Evolutionary conservation across 2,113 vertebrate genomes (phyloP).

Genomic region (Oncorhynchus mykiss): DNA sequence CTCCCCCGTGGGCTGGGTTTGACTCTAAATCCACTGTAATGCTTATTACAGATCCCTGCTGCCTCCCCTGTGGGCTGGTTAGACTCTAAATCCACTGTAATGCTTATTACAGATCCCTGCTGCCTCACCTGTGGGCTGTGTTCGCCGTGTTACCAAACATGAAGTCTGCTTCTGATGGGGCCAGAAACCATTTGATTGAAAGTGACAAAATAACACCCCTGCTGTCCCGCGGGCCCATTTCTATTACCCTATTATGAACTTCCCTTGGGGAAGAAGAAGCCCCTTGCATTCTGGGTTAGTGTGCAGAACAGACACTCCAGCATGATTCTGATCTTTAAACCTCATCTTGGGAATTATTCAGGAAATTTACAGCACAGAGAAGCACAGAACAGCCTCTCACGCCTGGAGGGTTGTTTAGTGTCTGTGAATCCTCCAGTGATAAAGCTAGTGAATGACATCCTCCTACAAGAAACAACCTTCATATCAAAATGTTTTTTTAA

Average conservation of each 20-base stretch:
- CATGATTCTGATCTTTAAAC: conserved; percentile 45
- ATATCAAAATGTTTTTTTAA: conserved; percentile 38
- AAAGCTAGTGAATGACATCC: conserved; percentile 26
- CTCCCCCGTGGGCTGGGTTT: too few relatives aligned
- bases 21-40: too few relatives aligned
- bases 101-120: conserved; percentile 45
- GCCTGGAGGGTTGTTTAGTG: conserved; percentile 22
- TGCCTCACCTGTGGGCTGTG: conserved; percentile 40
- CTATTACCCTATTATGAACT: conserved; percentile 60
- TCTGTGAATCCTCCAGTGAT: conserved; percentile 6
- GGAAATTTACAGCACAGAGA: conserved; percentile 13
- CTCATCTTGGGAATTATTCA: conserved; percentile 36
- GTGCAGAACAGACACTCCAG: conserved; percentile 21
- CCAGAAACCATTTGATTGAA: conserved; percentile 68
- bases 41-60: too few relatives aligned
- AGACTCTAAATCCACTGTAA: conserved; percentile 39
- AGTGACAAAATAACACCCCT: conserved; percentile 69
- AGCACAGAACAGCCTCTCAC: neutral
- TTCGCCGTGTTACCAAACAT: conserved; percentile 51
- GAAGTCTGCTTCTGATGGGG: conserved; percentile 30
- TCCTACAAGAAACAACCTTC: conserved; percentile 17
- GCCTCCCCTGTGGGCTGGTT: too few relatives aligned
- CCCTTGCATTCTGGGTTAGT: neutral
- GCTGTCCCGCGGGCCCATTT: conserved; percentile 60
- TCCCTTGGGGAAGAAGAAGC: conserved; percentile 48